Percentiles rank a stretch among this genome's conserved stretches.
Evolutionary conservation across 2,888 invertebrate species (phyloP).

Genomic region (Amorpha juglandis): DNA sequence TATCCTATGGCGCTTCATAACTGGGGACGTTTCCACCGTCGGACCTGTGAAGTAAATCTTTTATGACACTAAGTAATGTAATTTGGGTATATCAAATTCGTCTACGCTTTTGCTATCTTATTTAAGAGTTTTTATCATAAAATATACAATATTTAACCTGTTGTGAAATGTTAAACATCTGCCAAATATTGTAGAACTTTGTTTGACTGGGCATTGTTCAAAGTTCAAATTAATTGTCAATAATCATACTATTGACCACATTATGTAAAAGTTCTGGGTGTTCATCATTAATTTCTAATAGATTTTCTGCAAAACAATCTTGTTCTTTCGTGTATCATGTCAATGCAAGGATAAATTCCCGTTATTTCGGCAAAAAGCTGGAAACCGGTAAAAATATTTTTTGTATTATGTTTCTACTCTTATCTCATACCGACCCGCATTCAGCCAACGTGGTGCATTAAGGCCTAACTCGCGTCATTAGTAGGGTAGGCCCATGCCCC

Average conservation of each 20-base stretch:
- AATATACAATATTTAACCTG: background rate
- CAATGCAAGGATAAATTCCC: too few relatives aligned
- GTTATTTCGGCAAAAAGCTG: too few relatives aligned
- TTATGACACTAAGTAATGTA: background rate
- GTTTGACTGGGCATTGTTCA: background rate
- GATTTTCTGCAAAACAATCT: too few relatives aligned
- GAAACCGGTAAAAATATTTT: too few relatives aligned
- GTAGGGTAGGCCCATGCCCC: too few relatives aligned
- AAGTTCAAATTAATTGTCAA: background rate
- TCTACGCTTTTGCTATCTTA: background rate
- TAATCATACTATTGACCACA: background rate
- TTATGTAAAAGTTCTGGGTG: background rate
- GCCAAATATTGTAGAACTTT: background rate
- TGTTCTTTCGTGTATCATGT: too few relatives aligned
- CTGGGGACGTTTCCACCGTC: constrained; percentile 69
- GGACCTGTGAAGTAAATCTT: constrained; percentile 60
- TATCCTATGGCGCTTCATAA: constrained; percentile 49
- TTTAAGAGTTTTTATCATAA: background rate
- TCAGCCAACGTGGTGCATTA: too few relatives aligned
- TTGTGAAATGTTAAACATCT: background rate
- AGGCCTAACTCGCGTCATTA: too few relatives aligned
- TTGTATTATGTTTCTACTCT: too few relatives aligned
- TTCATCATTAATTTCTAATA: too few relatives aligned
- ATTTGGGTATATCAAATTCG: background rate
- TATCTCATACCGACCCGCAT: too few relatives aligned